Evolutionary conservation across 2,888 invertebrate species (phyloP).

Genomic region (Lymantria dispar): DNA sequence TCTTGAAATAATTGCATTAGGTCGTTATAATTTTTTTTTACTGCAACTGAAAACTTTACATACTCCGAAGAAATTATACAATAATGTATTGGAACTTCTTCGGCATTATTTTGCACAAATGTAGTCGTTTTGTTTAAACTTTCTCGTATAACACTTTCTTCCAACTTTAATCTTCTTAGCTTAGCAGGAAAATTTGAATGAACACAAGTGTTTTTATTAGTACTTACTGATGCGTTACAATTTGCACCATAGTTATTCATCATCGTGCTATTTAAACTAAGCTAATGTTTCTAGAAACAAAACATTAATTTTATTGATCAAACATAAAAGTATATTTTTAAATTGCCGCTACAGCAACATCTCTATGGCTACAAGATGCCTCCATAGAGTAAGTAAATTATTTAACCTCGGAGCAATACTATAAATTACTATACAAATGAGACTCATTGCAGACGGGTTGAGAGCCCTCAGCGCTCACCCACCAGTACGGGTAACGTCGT

Average conservation of each 20-base stretch:
- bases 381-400: too few species aligned
- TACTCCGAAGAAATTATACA: conserved; percentile 24
- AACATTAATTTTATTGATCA: conserved; percentile 21
- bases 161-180: conserved; percentile 63
- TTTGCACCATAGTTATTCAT: too few species aligned
- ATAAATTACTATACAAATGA: too few species aligned
- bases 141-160: conserved; percentile 57
- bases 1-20: conserved; percentile 57
- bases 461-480: too few species aligned
- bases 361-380: too few species aligned
- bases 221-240: too few species aligned
- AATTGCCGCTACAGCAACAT: conserved; percentile 7
- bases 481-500: too few species aligned
- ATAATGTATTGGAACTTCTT: conserved; percentile 1
- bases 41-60: conserved; percentile 34
- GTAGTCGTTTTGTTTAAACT: conserved; percentile 17
- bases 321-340: conserved; percentile 17
- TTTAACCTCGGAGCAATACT: too few species aligned
- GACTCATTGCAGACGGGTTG: too few species aligned
- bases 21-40: conserved; percentile 41
- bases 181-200: conserved; percentile 39
- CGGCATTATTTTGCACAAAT: neutral
- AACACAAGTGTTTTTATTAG: conserved; percentile 8
- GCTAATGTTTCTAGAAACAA: neutral
- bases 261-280: neutral